phyloP scores from a whole-genome alignment of 2,888 invertebrate genomes.

The Scrobipalpa atriplicella region DNA sequence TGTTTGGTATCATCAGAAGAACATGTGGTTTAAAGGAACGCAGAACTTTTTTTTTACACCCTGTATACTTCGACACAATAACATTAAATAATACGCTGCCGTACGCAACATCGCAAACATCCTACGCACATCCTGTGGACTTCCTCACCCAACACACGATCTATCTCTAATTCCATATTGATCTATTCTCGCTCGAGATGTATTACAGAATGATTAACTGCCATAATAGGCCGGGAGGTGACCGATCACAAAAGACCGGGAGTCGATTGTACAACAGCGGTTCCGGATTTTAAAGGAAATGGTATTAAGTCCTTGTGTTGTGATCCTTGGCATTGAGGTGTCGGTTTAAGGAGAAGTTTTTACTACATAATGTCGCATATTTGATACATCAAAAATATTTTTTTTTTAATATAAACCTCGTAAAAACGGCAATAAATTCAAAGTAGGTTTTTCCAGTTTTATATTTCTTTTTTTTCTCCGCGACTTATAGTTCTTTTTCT shows the following conservation, averaged over 20 bases:
- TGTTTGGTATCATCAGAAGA: too few relatives aligned
- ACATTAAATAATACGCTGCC: background rate
- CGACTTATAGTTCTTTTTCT: too few relatives aligned
- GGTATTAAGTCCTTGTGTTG: conserved; percentile 7
- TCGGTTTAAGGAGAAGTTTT: conserved; percentile 17
- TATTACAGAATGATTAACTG: conserved; percentile 5
- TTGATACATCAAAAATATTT: too few relatives aligned
- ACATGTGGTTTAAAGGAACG: too few relatives aligned
- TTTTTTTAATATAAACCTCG: too few relatives aligned
- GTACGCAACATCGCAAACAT: background rate
- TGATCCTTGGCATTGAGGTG: background rate
- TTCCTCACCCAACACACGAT: background rate
- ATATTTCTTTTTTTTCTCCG: too few relatives aligned
- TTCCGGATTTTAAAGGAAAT: conserved; percentile 20
- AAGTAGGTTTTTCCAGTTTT: too few relatives aligned
- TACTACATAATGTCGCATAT: too few relatives aligned
- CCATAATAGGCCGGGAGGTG: background rate
- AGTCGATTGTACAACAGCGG: conserved; percentile 27
- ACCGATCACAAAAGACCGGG: background rate
- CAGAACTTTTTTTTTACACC: too few relatives aligned
- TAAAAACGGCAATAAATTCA: too few relatives aligned
- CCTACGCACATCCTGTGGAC: background rate
- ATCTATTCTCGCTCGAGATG: background rate
- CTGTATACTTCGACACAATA: background rate
- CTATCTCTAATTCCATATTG: background rate